Evolutionary conservation across 1,140 invertebrate genomes (phyloP).

Genomic region (Penaeus indicus): DNA sequence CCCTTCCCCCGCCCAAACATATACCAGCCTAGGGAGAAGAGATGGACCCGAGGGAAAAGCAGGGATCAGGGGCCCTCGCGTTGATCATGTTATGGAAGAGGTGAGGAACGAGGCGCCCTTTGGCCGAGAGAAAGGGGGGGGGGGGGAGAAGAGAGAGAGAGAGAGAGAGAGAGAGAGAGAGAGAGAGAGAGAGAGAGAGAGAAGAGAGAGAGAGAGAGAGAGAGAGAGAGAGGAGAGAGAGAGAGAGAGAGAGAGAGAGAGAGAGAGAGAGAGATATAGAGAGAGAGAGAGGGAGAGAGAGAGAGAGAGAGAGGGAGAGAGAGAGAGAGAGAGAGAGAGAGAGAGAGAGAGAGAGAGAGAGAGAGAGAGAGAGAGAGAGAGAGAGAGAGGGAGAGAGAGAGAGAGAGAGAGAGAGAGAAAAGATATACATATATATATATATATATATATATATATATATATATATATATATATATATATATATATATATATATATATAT

Average conservation of each 20-base stretch:
- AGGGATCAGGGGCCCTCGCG: conserved; percentile 40
- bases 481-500: no score
- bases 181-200: no score
- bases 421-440: background rate
- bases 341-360: background rate
- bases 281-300: conserved; percentile 3
- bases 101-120: background rate
- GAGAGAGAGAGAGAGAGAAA: background rate
- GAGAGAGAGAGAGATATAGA: background rate
- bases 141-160: background rate
- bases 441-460: no score
- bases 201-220: conserved; percentile 3
- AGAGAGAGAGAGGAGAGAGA: background rate
- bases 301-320: background rate
- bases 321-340: conserved; percentile 7
- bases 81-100: conserved; percentile 58
- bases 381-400: background rate
- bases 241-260: background rate
- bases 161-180: background rate
- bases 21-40: background rate
- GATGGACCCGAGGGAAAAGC: conserved; percentile 32
- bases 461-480: no score
- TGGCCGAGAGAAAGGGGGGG: conserved; percentile 26
- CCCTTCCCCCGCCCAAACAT: no score
- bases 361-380: no score